These are phyloP conservation scores for Luehdorfia chinensis DNA, from an alignment of 1,140 invertebrate species.

Conservation along the genomic window DNA sequence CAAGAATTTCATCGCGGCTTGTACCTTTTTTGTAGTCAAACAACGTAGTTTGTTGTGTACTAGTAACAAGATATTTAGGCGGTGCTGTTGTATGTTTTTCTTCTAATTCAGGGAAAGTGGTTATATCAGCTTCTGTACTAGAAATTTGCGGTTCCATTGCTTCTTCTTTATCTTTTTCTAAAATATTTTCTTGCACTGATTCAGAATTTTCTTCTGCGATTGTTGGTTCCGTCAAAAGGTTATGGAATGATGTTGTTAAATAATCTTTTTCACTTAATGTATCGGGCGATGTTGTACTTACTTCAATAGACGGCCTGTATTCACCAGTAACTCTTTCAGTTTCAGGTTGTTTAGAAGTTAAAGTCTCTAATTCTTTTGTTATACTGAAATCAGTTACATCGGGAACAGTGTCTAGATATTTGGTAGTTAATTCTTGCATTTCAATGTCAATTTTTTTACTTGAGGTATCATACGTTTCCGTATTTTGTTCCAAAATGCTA, in stretches of 20 bases:
- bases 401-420: neutral
- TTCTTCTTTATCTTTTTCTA: slow-evolving; percentile 8
- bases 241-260: slow-evolving; percentile 4
- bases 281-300: neutral
- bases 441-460: slow-evolving; percentile 4
- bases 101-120: no score
- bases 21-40: no score
- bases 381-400: neutral
- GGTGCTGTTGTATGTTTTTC: no score
- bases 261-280: neutral
- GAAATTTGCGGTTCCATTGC: neutral
- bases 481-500: neutral
- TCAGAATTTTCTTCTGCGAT: slow-evolving; percentile 19
- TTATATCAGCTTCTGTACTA: neutral
- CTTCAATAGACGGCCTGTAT: neutral
- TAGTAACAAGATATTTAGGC: no score
- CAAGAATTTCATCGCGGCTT: slow-evolving; percentile 1
- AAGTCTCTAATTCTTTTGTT: neutral
- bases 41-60: no score
- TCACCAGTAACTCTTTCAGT: neutral
- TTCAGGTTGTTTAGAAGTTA: neutral
- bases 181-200: slow-evolving; percentile 12
- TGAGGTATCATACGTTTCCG: slow-evolving; percentile 3
- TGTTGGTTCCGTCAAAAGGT: slow-evolving; percentile 2
- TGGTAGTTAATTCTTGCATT: neutral